Percentiles rank a stretch among this genome's conserved stretches.
These are phyloP conservation scores for Pristionchus arcanus DNA, from an alignment of 2,888 invertebrate species.

Conservation along the genomic window DNA sequence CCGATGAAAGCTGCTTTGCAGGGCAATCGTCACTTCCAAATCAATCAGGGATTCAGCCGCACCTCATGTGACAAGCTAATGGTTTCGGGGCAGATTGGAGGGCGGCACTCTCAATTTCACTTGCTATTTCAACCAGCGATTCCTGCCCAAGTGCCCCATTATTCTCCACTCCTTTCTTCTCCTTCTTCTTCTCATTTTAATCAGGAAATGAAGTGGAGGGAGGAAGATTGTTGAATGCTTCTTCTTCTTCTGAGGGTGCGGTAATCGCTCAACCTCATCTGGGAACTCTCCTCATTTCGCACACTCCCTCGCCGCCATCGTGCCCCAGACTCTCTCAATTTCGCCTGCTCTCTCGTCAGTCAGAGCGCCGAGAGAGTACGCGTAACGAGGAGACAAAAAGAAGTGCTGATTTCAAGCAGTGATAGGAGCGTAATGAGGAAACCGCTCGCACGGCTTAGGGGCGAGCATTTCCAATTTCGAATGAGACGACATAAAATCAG, in stretches of 20 bases:
- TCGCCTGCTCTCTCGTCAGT: not conserved
- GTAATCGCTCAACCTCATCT: not conserved
- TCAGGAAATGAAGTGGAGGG: conserved; percentile 8
- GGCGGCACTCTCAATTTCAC: not conserved
- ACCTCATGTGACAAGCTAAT: not conserved
- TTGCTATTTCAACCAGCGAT: not conserved
- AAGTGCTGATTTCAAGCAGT: conserved; percentile 5
- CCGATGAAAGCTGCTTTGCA: not conserved
- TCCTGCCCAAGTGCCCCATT: not conserved
- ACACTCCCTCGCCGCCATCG: not conserved
- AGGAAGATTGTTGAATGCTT: not conserved
- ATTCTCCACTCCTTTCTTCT: not conserved
- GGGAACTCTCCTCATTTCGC: not conserved
- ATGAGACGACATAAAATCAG: conserved; percentile 5
- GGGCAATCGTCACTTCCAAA: not conserved
- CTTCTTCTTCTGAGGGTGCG: not conserved
- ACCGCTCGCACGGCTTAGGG: not conserved
- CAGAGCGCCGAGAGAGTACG: not conserved
- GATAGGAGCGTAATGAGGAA: conserved; percentile 20
- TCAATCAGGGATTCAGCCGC: not conserved
- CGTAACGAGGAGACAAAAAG: not conserved
- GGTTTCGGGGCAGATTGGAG: not conserved
- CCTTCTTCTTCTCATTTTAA: not conserved
- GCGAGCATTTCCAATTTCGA: conserved; percentile 3
- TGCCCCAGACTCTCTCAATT: not conserved